phyloP scores from a whole-genome alignment of 2,888 invertebrate species.

The Psylliodes chrysocephalus region DNA sequence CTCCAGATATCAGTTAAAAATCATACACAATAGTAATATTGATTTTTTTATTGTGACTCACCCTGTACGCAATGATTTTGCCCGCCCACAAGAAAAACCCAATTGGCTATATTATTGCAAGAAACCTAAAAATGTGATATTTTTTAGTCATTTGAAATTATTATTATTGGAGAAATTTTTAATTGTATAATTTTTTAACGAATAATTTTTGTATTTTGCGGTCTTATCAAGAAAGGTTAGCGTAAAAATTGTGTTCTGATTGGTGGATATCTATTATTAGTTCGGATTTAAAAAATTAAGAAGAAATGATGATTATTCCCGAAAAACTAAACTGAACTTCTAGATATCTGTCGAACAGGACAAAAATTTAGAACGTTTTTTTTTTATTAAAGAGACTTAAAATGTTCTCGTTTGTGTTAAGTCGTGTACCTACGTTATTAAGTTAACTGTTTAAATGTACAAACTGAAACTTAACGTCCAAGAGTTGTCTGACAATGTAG shows the following conservation, averaged over 20 bases:
- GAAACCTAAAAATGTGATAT: slow-evolving; percentile 38
- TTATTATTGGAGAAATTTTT: slow-evolving; percentile 20
- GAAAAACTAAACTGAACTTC: too few relatives aligned
- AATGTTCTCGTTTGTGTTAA: neutral
- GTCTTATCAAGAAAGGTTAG: neutral
- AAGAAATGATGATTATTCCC: too few relatives aligned
- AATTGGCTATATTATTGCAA: slow-evolving; percentile 27
- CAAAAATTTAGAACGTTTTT: too few relatives aligned
- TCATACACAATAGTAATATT: neutral
- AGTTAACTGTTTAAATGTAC: slow-evolving; percentile 39
- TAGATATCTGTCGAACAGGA: too few relatives aligned
- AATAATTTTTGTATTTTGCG: slow-evolving; percentile 8
- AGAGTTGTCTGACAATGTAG: slow-evolving; percentile 42
- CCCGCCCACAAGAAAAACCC: slow-evolving; percentile 5
- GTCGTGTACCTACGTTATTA: neutral
- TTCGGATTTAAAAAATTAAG: too few relatives aligned
- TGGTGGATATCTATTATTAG: too few relatives aligned
- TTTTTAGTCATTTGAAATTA: slow-evolving; percentile 31
- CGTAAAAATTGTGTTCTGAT: too few relatives aligned
- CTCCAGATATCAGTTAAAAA: neutral
- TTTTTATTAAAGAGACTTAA: neutral
- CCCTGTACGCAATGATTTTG: neutral
- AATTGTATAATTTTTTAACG: slow-evolving; percentile 20
- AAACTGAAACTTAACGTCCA: slow-evolving; percentile 52
- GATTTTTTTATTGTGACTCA: neutral